phyloP scores from a whole-genome alignment of 2,797 vertebrate species.

The Labroides dimidiatus region DNA sequence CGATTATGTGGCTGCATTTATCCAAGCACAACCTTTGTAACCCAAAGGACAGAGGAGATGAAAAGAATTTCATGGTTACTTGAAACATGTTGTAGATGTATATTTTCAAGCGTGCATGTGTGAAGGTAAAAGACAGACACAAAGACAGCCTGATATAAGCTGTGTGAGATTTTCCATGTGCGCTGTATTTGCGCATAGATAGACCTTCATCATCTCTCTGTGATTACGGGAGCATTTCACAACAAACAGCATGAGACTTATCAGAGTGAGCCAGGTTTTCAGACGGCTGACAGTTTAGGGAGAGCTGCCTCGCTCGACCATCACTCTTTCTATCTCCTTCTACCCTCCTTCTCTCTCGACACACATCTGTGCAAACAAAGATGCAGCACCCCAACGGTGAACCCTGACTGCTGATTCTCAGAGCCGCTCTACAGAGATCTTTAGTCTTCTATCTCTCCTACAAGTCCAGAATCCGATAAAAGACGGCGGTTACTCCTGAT shows the following conservation, averaged over 20 bases:
- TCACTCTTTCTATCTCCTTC: slow-evolving; percentile 39
- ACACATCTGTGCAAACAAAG: slow-evolving; percentile 57
- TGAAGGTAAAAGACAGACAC: not conserved
- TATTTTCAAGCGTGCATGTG: not conserved
- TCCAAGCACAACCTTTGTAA: slow-evolving; percentile 33
- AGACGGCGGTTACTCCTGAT: slow-evolving; percentile 23
- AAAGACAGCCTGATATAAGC: slow-evolving; percentile 13
- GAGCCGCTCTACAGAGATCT: slow-evolving; percentile 46
- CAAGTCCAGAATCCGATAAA: slow-evolving; percentile 41
- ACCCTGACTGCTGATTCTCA: slow-evolving; percentile 44
- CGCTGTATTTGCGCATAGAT: slow-evolving; percentile 58
- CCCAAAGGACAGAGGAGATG: slow-evolving; percentile 25
- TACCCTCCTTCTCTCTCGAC: slow-evolving; percentile 20
- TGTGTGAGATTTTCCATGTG: slow-evolving; percentile 25
- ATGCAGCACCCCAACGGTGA: slow-evolving; percentile 37
- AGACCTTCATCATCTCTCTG: slow-evolving; percentile 54
- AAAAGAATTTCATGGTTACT: slow-evolving; percentile 38
- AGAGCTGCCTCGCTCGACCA: slow-evolving; percentile 60
- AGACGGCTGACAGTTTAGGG: slow-evolving; percentile 67
- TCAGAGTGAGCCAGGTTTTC: slow-evolving; percentile 68
- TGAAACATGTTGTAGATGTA: slow-evolving; percentile 10
- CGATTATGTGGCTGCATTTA: slow-evolving; percentile 28
- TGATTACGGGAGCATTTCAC: slow-evolving; percentile 62
- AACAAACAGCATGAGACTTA: slow-evolving; percentile 72
- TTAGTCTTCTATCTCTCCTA: slow-evolving; percentile 28